Evolutionary conservation across 53 echinoderm and acorn worm species (phyloP), one percentile per base, ranked within the genome.

Genomic region (Stichopus horrens): DNA sequence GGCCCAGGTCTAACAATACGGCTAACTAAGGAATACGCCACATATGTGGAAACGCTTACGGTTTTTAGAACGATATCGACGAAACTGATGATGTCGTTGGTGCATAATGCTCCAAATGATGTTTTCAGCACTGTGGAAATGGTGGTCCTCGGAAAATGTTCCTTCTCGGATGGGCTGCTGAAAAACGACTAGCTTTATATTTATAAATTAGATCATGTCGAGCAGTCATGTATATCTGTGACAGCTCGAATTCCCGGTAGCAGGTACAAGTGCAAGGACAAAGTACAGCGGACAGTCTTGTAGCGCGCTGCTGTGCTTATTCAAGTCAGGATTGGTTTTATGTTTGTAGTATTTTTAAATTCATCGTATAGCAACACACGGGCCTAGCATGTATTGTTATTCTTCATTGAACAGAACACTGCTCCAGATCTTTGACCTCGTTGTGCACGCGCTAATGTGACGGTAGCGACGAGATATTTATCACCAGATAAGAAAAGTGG

Each of bases 51-150:
- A 71, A 16, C 19, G 59, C 71, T 71, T 71, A 71, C 71, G 71
- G 18, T 71, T 71, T 71, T 71, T 71, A 71, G n/a, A 71, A 71
- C 71, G 71, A 20, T 71, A 71, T 71, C 71, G 21, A 71, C 71
- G 21, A 71, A 13, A 71, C n/a, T 71, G 14, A 20, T 71, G 71
- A 71, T 71, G 71, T 71, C 71, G 71, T 18, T 71, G 71, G 71
- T 71, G 71, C 71, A 71, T 71, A 71, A 71, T 71, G 71, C 71
- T 71, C 18, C 71, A 63, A 63, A 63, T 18, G 18, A 71, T 71
- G 18, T 71, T 16, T 71, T 71, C 71, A n/a, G 14, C 18, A 20
- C 8, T 59, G 59, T 59, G 19, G 18, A 37, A 37, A 37, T 37
- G 37, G 37, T 37, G 37, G 37, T 37, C 37, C 37, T 37, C 37